A percentile compares a stretch with the other conserved stretches of the same genome.
Conservation (phyloP, 2,113 vertebrate species). For the Callorhinus ursinus region DNA sequence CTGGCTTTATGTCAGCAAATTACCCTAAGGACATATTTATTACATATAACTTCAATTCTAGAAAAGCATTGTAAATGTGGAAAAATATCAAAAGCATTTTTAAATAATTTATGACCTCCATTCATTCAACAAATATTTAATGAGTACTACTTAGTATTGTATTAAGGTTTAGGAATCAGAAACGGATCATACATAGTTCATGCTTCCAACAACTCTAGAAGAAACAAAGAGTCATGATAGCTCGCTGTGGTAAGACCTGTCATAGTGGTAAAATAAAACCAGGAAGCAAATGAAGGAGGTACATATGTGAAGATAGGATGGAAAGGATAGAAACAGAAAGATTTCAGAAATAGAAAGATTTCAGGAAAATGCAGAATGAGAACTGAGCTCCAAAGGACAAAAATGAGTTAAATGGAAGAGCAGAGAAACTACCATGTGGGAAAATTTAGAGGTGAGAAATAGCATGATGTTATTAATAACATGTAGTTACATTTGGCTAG, state of each 20-base stretch:
- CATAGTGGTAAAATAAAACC: background rate
- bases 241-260: background rate
- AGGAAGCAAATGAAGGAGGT: background rate
- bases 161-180: background rate
- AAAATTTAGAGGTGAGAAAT: background rate
- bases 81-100: conserved; percentile 25
- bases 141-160: background rate
- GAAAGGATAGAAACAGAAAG: background rate
- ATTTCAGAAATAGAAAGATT: background rate
- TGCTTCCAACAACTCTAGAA: background rate
- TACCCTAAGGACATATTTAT: conserved; percentile 18
- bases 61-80: conserved; percentile 1
- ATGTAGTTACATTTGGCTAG: background rate
- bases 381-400: background rate
- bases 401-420: background rate
- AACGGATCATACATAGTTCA: background rate
- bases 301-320: background rate
- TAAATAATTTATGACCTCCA: conserved; percentile 25
- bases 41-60: conserved; percentile 29
- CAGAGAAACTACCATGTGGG: background rate
- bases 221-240: background rate
- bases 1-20: conserved; percentile 43
- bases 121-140: conserved; percentile 55
- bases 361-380: background rate
- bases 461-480: background rate